Percentiles rank a stretch among this genome's conserved stretches.
phyloP scores from a whole-genome alignment of 2,113 vertebrate genomes.

The Embiotoca jacksoni region DNA sequence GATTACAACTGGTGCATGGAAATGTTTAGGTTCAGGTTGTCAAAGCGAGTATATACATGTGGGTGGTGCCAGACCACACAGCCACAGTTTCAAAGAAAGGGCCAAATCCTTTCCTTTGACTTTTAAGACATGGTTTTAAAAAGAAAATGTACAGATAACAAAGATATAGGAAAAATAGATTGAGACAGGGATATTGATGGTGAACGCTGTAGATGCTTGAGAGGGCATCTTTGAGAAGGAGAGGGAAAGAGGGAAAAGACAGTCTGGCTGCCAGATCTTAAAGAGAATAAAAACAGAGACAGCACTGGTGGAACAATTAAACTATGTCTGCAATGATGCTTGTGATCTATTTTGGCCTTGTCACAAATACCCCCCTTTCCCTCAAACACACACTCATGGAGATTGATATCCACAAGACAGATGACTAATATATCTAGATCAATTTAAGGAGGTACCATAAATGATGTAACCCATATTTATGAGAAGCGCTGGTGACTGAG shows the following conservation, averaged over 20 bases:
- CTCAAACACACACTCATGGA: conserved; percentile 20
- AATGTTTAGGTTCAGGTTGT: conserved; percentile 73
- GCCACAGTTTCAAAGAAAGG: conserved; percentile 43
- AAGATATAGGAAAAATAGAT: not conserved
- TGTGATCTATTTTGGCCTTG: conserved; percentile 59
- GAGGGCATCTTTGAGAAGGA: conserved; percentile 23
- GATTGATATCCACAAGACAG: conserved; percentile 39
- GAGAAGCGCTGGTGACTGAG: conserved; percentile 26
- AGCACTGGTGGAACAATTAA: conserved; percentile 55
- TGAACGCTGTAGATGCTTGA: conserved; percentile 15
- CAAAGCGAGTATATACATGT: conserved; percentile 47
- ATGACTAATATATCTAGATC: conserved; percentile 51
- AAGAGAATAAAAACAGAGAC: conserved; percentile 49
- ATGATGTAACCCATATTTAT: conserved; percentile 64
- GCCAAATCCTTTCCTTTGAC: conserved; percentile 7
- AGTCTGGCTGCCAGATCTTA: conserved; percentile 22
- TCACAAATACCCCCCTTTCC: conserved; percentile 10
- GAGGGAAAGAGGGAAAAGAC: conserved; percentile 16
- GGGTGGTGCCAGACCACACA: conserved; percentile 70
- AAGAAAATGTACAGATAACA: not conserved
- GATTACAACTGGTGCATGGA: conserved; percentile 64
- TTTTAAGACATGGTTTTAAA: conserved; percentile 18
- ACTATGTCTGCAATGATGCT: conserved; percentile 37
- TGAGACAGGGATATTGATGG: conserved; percentile 1
- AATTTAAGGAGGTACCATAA: conserved; percentile 48